phyloP scores from a whole-genome alignment of 2,113 vertebrate genomes.

The Chloebia gouldiae region DNA sequence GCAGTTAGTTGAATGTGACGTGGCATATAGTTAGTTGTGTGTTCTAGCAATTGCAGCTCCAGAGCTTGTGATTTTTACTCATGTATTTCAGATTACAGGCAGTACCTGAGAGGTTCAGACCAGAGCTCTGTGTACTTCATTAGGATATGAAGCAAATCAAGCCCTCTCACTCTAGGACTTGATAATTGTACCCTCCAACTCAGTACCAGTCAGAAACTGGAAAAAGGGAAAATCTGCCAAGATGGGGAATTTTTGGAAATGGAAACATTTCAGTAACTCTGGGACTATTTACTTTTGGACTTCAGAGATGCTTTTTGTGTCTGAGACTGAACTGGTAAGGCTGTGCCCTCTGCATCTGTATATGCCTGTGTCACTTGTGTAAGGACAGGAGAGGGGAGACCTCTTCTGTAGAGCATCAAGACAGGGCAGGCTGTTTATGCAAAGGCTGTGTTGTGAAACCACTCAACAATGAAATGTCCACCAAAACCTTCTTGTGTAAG shows the following conservation, averaged over 20 bases:
- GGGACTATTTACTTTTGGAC: neutral
- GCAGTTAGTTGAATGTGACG: neutral
- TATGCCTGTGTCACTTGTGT: neutral
- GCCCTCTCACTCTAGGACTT: neutral
- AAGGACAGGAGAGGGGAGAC: neutral
- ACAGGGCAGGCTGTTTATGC: neutral
- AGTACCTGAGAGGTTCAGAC: neutral
- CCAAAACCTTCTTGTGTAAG: neutral
- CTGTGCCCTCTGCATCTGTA: rapidly evolving
- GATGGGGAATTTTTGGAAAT: neutral
- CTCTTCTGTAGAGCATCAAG: neutral
- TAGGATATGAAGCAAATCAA: neutral
- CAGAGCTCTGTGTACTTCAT: rapidly evolving
- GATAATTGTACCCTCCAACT: neutral
- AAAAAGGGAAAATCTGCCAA: neutral
- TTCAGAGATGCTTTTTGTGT: neutral
- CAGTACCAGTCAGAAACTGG: rapidly evolving
- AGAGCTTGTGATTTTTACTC: neutral
- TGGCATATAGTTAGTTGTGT: neutral
- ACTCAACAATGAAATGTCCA: neutral
- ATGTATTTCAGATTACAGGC: neutral
- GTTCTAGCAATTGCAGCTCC: neutral
- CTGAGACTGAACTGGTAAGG: neutral
- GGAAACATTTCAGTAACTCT: neutral
- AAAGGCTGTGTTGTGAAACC: neutral